A percentile compares a stretch with the other conserved stretches of the same genome.
Conservation (phyloP, 2,797 vertebrate species). For the Phoebastria nigripes region DNA sequence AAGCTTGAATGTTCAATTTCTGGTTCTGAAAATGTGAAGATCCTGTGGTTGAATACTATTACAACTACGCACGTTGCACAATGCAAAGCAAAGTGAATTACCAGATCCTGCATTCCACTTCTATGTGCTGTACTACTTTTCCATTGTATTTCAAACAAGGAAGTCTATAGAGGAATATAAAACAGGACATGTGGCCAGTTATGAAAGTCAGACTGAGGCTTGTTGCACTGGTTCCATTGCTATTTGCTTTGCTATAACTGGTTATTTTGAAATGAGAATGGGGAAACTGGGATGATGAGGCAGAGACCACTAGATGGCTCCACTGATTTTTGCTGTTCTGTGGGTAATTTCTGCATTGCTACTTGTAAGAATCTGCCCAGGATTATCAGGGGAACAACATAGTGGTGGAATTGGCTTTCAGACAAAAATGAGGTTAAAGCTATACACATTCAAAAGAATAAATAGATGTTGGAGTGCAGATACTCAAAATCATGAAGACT, state of each 20-base stretch:
- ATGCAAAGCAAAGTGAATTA: background rate
- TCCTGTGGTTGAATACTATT: background rate
- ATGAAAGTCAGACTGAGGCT: background rate
- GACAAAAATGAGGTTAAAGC: background rate
- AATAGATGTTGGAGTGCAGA: background rate
- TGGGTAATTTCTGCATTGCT: slow-evolving; percentile 3
- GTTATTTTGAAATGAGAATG: background rate
- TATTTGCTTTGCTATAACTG: background rate
- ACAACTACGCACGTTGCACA: accelerated
- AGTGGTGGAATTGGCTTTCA: background rate
- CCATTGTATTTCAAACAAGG: background rate
- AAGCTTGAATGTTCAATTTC: background rate
- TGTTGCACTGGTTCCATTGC: background rate
- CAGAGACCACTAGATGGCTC: slow-evolving; percentile 52
- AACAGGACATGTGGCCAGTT: background rate
- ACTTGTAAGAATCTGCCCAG: background rate
- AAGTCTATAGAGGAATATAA: background rate
- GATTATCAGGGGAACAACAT: background rate
- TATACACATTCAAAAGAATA: background rate
- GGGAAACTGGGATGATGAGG: background rate
- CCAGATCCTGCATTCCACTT: background rate
- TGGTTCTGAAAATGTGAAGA: background rate
- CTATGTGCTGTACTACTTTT: background rate
- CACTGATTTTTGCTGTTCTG: background rate
- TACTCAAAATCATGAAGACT: background rate